Base-by-base conservation (phyloP, 2,888 invertebrate species). In the Cyclophora punctaria region DNA sequence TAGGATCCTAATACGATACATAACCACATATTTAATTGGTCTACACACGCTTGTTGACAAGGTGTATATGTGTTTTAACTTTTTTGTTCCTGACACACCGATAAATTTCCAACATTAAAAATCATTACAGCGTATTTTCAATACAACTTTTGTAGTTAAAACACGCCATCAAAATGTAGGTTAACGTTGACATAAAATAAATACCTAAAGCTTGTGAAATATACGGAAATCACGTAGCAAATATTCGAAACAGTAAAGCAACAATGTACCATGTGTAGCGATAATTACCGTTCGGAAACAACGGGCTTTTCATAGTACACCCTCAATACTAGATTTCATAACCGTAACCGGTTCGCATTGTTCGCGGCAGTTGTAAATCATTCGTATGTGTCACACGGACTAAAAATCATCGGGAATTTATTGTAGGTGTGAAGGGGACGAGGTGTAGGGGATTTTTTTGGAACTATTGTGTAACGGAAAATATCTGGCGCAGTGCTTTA, bases 361-460 rank as follows among this genome's bases (percentile, higher is more conserved):
- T 85, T 78, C 74, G 58, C 57, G 5, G 4, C 69, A 54, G 75
- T 64, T 68, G 81, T 86, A 86, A 85, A 86, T 86, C 86, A 85
- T 75, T 70, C 65, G 73, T 77, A 80, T 74, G 75, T 80, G 85
- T 82, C 82, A 76, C 78, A 66, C 76, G 73, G 78, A 72, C 79
- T 83, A 80, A 85, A 85, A 85, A 84, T 83, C 83, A 83, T 79
- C 72, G 67, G 59, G 64, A 70, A 83, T 82, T 82, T 80, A 83
- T 83, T 65, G 75, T 73, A 71, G 74, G 71, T 71, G 71, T 63
- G 61, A 49, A 56, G 53, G 65, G 62, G 56, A 53, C 58, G 70
- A 81, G 80, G 80, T 78, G 75, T 74, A 78, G 77, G 76, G 70
- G 68, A 70, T 61, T 71, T 76, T 75, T 78, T 77, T 71, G 71